These are phyloP conservation scores for Theristicus caerulescens DNA, from an alignment of 2,113 vertebrate genomes.

Conservation along the genomic window DNA sequence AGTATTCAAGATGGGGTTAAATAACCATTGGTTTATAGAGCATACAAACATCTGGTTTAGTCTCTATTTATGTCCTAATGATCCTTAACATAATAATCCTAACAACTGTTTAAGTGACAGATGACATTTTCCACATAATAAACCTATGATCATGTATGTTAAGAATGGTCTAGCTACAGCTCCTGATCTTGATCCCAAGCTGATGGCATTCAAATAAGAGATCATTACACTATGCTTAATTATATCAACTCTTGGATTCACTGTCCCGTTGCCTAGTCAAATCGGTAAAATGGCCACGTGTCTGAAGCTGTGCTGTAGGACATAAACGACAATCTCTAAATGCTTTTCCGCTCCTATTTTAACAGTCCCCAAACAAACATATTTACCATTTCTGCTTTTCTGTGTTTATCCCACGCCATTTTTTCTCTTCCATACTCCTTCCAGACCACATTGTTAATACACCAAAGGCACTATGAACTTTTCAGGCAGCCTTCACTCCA, in stretches of 20 bases:
- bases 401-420: neutral
- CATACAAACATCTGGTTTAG: neutral
- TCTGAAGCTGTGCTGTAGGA: neutral
- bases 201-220: neutral
- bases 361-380: neutral
- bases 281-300: neutral
- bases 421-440: neutral
- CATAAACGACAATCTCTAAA: neutral
- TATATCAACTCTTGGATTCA: neutral
- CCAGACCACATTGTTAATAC: neutral
- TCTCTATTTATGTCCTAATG: neutral
- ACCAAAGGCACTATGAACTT: neutral
- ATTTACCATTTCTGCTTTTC: neutral
- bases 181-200: neutral
- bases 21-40: neutral
- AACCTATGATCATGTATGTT: neutral
- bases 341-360: neutral
- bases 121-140: neutral
- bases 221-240: neutral
- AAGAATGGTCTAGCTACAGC: neutral
- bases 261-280: neutral
- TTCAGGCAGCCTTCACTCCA: neutral
- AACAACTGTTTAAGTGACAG: conserved; percentile 9
- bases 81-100: neutral
- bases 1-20: neutral